Base-by-base conservation (phyloP, 1,140 invertebrate genomes). In the Aphaenogaster rudis region DNA sequence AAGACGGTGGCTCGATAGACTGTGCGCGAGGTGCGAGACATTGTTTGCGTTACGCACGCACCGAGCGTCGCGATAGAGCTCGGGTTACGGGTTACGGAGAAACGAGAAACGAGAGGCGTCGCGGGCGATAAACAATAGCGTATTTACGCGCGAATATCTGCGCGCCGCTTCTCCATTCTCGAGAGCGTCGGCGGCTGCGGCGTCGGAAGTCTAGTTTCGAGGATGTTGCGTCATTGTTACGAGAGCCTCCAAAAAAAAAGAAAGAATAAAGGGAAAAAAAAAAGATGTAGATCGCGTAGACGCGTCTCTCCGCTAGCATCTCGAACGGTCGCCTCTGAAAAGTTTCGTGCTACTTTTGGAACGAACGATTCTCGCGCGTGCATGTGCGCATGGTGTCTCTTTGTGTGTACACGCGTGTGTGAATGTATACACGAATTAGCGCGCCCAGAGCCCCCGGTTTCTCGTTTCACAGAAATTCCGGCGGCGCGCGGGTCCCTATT, bases 391-490 rank as follows among this genome's bases (percentile, higher is more conserved):
- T 59, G 7, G 17, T 57, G 17, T 36, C 50, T 78, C 15, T 80
- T 4, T 67, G 5, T 54, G 36, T n/a, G 13, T 42, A 17, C 48
- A 4, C 3, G 15, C 2, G 17, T 5, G 54, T 15, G 15, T 21
- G 7, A 15, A 28, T 13, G 48, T 86, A 78, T 33, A 79, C 36
- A 42, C 36, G 48, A 77, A 66, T 86, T 78, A 79, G 76, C 82
- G 61, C 21, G 59, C 42, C 80, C 42, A 39, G 52, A 21, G 21
- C 15, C 69, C 28, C n/a, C 54, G 69, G 80, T 74, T 84, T 76
- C 69, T 84, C 54, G 69, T 84, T 84, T 84, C 80, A 84, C 80
- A 84, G 80, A 84, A 84, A 84, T 84, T 84, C 69, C 80, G 45
- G 13, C 36, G 17, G 8, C 50, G 33, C 28, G 61, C 28, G 28